phyloP scores from a whole-genome alignment of 2,888 invertebrate genomes.

The Ptilodon capucinus region DNA sequence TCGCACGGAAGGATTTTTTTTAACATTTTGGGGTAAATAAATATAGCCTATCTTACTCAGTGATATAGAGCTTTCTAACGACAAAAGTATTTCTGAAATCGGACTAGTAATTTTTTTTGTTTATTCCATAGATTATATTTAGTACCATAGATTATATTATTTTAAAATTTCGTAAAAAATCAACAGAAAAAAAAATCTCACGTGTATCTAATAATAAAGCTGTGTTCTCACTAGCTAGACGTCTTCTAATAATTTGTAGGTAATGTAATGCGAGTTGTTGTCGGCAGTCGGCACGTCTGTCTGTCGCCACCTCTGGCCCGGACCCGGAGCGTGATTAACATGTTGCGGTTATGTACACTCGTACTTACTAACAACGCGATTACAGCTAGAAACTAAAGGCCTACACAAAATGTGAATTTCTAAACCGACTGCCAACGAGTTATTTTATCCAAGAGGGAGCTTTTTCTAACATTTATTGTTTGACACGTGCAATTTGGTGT shows the following conservation, averaged over 20 bases:
- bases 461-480: too few species aligned
- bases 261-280: slow-evolving; percentile 18
- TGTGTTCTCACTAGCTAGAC: background rate
- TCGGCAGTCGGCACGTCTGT: slow-evolving; percentile 35
- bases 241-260: slow-evolving; percentile 23
- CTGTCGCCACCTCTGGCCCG: slow-evolving; percentile 41
- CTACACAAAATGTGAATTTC: slow-evolving; percentile 1
- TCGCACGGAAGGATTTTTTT: too few species aligned
- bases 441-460: too few species aligned
- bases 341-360: slow-evolving; percentile 24
- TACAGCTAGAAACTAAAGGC: slow-evolving; percentile 17
- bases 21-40: too few species aligned
- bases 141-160: too few species aligned
- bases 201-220: background rate
- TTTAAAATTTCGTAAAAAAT: too few species aligned
- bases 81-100: too few species aligned
- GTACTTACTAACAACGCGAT: slow-evolving; percentile 16
- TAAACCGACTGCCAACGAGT: background rate
- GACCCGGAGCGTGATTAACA: slow-evolving; percentile 44
- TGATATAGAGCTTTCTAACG: too few species aligned
- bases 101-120: too few species aligned
- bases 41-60: too few species aligned
- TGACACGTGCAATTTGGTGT: too few species aligned
- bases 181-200: background rate
- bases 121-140: too few species aligned